A percentile compares a stretch with the other conserved stretches of the same genome.
phyloP scores from a whole-genome alignment of 1,140 invertebrate species.

The Cepaea nemoralis region DNA sequence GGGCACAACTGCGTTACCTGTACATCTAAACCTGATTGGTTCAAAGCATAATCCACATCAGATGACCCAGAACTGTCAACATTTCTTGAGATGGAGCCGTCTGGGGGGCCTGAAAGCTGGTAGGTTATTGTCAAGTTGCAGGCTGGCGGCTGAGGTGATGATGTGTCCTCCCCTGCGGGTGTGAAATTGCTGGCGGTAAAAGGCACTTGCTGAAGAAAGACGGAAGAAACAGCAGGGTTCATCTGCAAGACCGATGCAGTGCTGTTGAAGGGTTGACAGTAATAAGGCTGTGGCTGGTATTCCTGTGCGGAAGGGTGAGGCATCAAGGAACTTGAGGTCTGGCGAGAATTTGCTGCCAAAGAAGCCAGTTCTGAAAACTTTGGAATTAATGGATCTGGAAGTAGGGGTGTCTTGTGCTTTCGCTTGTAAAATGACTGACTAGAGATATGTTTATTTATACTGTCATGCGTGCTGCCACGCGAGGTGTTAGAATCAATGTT shows the following conservation, averaged over 20 bases:
- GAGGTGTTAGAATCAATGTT: not conserved
- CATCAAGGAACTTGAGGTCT: not conserved
- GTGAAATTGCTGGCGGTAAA: not conserved
- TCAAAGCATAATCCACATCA: not conserved
- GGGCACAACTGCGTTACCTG: conserved; percentile 17
- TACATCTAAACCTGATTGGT: conserved; percentile 24
- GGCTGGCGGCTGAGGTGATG: not conserved
- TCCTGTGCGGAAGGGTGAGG: not conserved
- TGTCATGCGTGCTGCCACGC: not conserved
- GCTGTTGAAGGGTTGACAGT: not conserved
- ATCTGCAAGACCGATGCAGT: not conserved
- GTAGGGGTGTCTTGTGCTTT: conserved; percentile 29
- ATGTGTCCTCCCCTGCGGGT: not conserved
- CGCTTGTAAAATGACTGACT: not conserved
- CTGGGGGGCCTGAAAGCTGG: not conserved
- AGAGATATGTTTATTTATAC: not conserved
- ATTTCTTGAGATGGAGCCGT: not conserved
- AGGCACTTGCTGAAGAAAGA: conserved; percentile 25
- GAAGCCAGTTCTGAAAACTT: conserved; percentile 33
- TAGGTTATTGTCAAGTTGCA: not conserved
- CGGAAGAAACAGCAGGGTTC: not conserved
- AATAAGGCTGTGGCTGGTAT: conserved; percentile 11
- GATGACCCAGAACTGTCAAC: not conserved
- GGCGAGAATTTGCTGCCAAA: not conserved
- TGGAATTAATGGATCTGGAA: conserved; percentile 21